Conservation (phyloP, 2,113 vertebrate genomes). For the Oncorhynchus tshawytscha region DNA sequence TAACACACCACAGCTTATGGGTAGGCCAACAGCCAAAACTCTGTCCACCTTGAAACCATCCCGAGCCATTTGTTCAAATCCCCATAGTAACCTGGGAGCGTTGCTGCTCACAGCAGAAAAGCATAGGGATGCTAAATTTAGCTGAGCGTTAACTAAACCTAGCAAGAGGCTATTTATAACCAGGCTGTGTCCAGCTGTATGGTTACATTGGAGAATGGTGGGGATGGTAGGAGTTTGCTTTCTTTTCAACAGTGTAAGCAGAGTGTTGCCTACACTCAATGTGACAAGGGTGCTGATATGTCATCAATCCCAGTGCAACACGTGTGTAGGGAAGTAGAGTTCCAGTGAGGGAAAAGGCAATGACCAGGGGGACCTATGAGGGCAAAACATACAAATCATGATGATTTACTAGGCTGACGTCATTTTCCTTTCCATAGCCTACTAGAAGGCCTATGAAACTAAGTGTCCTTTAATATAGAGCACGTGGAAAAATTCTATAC, state of each 20-base stretch:
- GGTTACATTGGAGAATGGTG: slow-evolving; percentile 15
- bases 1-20: too few relatives aligned
- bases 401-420: not conserved
- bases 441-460: too few relatives aligned
- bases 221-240: not conserved
- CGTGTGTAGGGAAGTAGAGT: not conserved
- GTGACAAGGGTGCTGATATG: not conserved
- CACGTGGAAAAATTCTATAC: too few relatives aligned
- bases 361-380: not conserved
- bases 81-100: not conserved
- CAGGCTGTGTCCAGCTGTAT: slow-evolving; percentile 46
- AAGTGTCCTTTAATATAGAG: too few relatives aligned
- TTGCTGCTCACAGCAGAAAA: not conserved
- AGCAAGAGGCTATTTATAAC: slow-evolving; percentile 44
- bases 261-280: not conserved
- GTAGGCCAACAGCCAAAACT: too few relatives aligned
- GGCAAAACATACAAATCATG: not conserved
- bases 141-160: slow-evolving; percentile 45
- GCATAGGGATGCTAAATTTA: slow-evolving; percentile 28
- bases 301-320: not conserved
- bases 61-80: not conserved
- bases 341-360: not conserved
- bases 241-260: not conserved
- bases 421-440: too few relatives aligned
- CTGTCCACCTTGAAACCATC: not conserved